Evolutionary conservation across 35 echinoderm and acorn worm genomes (phyloP).

Genomic region (Apostichopus japonicus): DNA sequence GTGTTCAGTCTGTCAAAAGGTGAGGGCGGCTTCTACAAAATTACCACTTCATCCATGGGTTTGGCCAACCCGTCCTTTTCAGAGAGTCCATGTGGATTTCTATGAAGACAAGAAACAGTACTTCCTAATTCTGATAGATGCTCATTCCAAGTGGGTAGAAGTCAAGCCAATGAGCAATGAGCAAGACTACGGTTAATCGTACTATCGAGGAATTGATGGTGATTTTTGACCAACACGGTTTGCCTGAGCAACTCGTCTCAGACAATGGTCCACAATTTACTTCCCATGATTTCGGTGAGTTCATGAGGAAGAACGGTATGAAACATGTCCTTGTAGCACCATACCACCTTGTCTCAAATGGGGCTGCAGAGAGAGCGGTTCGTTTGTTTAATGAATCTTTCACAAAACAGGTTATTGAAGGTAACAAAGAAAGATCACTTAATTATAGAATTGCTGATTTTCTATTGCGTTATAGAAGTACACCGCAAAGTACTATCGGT

Average conservation of each 20-base stretch:
- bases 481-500: no score
- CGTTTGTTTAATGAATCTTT: no score
- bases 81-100: conserved; percentile 11
- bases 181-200: conserved; percentile 18
- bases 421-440: conserved; percentile 13
- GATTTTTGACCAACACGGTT: conserved; percentile 30
- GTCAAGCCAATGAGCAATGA: conserved; percentile 29
- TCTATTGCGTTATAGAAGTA: no score
- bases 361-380: no score
- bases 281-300: conserved; percentile 54
- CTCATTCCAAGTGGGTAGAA: conserved; percentile 46
- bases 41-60: conserved; percentile 1
- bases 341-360: no score
- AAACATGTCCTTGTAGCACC: conserved; percentile 23
- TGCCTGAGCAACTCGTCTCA: conserved; percentile 58
- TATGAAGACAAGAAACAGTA: conserved; percentile 11
- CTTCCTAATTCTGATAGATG: neutral
- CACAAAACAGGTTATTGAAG: no score
- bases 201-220: conserved; percentile 15
- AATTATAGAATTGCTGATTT: conserved; percentile 16
- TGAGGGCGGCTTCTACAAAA: neutral
- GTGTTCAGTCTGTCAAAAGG: no score
- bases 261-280: conserved; percentile 70
- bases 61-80: conserved; percentile 22
- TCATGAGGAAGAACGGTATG: conserved; percentile 36